These are phyloP conservation scores for Tenualosa ilisha DNA, from an alignment of 2,797 vertebrate genomes.

Conservation along the genomic window DNA sequence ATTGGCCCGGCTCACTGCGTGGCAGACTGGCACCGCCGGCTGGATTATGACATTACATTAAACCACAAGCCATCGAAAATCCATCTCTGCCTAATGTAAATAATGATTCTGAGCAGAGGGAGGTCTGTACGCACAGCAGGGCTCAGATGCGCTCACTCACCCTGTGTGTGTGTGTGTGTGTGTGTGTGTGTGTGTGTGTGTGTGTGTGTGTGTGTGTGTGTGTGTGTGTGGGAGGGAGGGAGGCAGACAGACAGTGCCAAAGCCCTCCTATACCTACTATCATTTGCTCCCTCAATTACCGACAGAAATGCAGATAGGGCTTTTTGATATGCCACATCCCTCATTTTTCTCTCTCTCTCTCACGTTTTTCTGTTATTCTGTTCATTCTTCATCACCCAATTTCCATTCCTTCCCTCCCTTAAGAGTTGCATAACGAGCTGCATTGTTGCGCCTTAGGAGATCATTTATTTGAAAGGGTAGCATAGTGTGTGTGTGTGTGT, in stretches of 20 bases:
- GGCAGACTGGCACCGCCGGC: conserved; percentile 36
- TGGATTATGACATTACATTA: conserved; percentile 56
- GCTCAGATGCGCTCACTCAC: neutral
- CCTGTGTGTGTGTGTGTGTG: neutral
- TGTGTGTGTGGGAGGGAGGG: neutral
- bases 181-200: conserved; percentile 8
- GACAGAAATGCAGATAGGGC: neutral
- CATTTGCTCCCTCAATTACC: conserved; percentile 15
- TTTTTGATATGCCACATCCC: neutral
- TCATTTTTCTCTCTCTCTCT: neutral
- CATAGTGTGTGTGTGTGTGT: neutral
- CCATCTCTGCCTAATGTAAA: conserved; percentile 55
- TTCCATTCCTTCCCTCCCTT: neutral
- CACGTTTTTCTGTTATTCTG: neutral
- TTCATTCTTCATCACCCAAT: neutral
- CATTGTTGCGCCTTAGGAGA: neutral
- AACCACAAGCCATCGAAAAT: conserved; percentile 47
- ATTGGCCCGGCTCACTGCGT: conserved; percentile 46
- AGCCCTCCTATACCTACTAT: conserved; percentile 28
- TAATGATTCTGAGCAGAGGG: conserved; percentile 44
- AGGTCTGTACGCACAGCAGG: conserved; percentile 2
- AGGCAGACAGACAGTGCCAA: neutral
- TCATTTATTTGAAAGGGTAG: neutral
- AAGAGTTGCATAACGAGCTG: neutral
- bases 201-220: conserved; percentile 9